Evolutionary conservation across 2,113 vertebrate genomes (phyloP), one percentile per base, ranked within the genome.

Genomic region (Alligator mississippiensis): DNA sequence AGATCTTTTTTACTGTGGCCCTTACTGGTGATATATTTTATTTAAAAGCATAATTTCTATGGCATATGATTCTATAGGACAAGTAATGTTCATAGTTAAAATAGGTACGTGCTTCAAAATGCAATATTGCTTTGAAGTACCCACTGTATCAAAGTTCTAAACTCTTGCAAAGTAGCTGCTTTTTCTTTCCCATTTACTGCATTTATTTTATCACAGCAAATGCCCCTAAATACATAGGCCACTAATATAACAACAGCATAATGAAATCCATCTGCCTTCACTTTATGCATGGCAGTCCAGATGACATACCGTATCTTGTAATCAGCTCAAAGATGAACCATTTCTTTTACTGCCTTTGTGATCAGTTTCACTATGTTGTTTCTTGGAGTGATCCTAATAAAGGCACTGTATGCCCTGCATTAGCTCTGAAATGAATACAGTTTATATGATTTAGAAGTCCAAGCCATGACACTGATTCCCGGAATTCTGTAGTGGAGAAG

Each of bases 261-360:
- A 85, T 22, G 55, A 89, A 89, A 85, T 30, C 84, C 86, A 90
- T 80, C 62, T 93, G 81, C 77, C 77, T 2, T 92, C 81, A 93
- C 87, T 68, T 90, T 74, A 70, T 85, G 81, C 68, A 59, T 11
- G 82, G 75, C 38, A 85, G 60, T 47, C 90, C 78, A 15, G 27
- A 17, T 93, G 68, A 78, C 78, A 90, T 83, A 28, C 68, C 77
- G 10, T 14, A 28, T 30, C 55, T 75, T 57, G 7, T 59, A 72
- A 93, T 80, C 90, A 85, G 74, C 68, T 61, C 82, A 85, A 87
- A 91, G 79, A 74, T 11, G 27, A 84, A 86, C 60, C 63, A 74
- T 22, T 77, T 70, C 13, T 19, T 82, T 87, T 84, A 30, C 70
- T 74, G 34, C 4, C 12, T 47, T 74, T 74, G 70, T 19, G 11